Conservation (phyloP, 2,888 invertebrate genomes). For the Caenorhabditis japonica region DNA sequence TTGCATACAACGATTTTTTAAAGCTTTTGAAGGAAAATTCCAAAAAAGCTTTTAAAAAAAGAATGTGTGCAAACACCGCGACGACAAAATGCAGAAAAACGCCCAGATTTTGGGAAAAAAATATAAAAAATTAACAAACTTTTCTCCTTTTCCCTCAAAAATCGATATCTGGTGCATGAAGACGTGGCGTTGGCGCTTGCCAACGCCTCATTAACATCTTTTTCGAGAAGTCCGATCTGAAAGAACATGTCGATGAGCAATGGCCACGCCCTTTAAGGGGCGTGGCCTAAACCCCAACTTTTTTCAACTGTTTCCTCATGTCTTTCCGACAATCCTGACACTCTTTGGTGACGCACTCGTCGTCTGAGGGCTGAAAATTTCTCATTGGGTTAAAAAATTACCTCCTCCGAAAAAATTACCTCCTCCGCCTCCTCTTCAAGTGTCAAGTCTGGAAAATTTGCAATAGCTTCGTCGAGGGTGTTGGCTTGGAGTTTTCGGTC, state of each 20-base stretch:
- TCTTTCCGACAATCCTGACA: conserved; percentile 50
- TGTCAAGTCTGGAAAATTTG: conserved; percentile 63
- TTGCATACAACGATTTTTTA: no score
- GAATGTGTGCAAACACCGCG: no score
- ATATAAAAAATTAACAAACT: no score
- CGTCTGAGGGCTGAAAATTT: conserved; percentile 12
- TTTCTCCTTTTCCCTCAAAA: conserved; percentile 29
- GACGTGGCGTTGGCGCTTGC: conserved; percentile 19
- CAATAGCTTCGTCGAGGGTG: conserved; percentile 67
- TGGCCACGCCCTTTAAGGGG: conserved; percentile 3
- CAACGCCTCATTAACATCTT: conserved; percentile 21
- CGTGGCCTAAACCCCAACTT: conserved; percentile 15
- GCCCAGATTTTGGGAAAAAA: not conserved
- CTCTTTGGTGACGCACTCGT: conserved; percentile 41
- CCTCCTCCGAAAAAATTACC: no score
- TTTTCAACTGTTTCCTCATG: conserved; percentile 36
- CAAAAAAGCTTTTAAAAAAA: no score
- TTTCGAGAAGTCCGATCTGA: conserved; percentile 38
- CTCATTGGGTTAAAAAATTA: not conserved
- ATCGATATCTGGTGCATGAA: conserved; percentile 56
- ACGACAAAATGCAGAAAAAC: no score
- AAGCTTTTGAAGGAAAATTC: no score
- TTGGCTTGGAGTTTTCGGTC: conserved; percentile 59
- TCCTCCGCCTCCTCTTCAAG: conserved; percentile 20
- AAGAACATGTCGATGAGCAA: not conserved